phyloP scores from a whole-genome alignment of 2,888 invertebrate genomes.

The Spicauda simplicius region DNA sequence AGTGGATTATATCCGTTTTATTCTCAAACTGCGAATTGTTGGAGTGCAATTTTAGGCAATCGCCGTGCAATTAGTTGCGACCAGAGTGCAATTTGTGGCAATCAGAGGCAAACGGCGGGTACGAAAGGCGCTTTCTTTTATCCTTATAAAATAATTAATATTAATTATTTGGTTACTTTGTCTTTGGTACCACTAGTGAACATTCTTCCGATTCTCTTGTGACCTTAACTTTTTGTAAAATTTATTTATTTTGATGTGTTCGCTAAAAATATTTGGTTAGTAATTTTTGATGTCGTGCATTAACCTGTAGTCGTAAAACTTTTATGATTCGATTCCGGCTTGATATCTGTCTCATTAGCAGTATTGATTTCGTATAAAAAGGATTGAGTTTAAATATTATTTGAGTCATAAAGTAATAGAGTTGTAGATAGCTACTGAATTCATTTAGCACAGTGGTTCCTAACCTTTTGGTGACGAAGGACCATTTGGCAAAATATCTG shows the following conservation, averaged over 20 bases:
- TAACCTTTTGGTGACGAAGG: too few relatives aligned
- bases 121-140: too few relatives aligned
- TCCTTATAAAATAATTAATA: neutral
- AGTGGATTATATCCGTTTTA: too few relatives aligned
- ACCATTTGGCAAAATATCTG: too few relatives aligned
- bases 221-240: constrained; percentile 5
- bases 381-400: too few relatives aligned
- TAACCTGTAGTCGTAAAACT: neutral
- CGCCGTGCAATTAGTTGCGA: neutral
- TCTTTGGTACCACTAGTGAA: neutral
- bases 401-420: too few relatives aligned
- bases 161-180: neutral
- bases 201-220: constrained; percentile 18
- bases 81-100: too few relatives aligned
- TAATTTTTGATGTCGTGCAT: neutral
- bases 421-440: too few relatives aligned
- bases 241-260: neutral
- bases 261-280: neutral
- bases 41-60: too few relatives aligned
- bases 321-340: neutral
- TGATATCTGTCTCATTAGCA: neutral
- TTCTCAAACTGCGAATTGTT: neutral
- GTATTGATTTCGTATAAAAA: too few relatives aligned
- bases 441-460: too few relatives aligned
- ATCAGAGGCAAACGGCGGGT: neutral